Conservation (phyloP, 2,888 invertebrate species). For the Hetaerina titia region DNA sequence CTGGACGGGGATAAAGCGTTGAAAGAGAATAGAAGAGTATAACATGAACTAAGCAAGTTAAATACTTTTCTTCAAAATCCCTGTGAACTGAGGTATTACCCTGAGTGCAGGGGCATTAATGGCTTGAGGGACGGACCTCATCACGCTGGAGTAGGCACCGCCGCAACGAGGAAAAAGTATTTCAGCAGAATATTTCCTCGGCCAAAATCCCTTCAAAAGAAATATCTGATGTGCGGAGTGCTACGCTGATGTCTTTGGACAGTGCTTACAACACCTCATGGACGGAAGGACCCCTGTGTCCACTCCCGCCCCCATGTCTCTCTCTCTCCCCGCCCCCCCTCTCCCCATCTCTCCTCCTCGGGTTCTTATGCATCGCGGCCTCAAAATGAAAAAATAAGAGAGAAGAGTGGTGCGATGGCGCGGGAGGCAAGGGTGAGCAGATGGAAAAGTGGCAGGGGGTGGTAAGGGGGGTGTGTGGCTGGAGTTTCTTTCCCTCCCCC, state of each 20-base stretch:
- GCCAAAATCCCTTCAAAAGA: slow-evolving; percentile 40
- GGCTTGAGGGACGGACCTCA: neutral
- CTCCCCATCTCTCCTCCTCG: neutral
- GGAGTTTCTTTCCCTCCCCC: neutral
- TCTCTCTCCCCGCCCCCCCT: neutral
- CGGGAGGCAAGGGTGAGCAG: neutral
- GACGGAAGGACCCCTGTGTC: neutral
- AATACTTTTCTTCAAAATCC: neutral
- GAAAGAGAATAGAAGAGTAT: neutral
- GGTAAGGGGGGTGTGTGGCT: neutral
- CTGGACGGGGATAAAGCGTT: neutral
- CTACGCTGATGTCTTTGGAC: slow-evolving; percentile 63
- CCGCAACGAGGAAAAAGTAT: neutral
- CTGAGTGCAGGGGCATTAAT: neutral
- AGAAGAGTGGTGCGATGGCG: neutral
- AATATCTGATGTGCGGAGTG: slow-evolving; percentile 48
- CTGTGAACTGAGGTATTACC: too few relatives aligned
- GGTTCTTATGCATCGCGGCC: slow-evolving; percentile 64
- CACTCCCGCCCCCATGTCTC: neutral
- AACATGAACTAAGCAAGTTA: neutral
- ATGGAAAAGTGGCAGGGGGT: neutral
- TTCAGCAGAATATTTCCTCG: slow-evolving; percentile 45
- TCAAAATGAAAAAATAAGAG: slow-evolving; percentile 31
- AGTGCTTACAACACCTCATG: slow-evolving; percentile 49
- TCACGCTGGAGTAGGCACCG: neutral